Evolutionary conservation across 2,797 vertebrate genomes (phyloP).

Genomic region (Sebastes aleutianus): DNA sequence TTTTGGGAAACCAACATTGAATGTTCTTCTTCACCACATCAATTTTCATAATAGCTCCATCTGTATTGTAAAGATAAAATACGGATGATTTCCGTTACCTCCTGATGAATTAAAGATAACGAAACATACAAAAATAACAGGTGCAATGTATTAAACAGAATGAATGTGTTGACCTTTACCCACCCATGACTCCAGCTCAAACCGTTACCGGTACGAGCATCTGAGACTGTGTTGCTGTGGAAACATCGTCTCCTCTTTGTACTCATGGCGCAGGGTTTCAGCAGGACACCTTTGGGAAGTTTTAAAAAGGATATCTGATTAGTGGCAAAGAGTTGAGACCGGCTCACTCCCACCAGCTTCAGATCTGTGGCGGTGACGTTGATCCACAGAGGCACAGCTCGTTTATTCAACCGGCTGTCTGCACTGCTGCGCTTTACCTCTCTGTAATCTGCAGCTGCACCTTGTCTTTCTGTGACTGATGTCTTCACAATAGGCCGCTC

Average conservation of each 20-base stretch:
- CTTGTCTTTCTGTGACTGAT: background rate
- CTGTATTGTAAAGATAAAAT: background rate
- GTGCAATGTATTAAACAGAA: background rate
- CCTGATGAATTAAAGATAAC: background rate
- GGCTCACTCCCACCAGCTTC: conserved; percentile 10
- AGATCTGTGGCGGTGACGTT: conserved; percentile 20
- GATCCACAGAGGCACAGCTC: conserved; percentile 18
- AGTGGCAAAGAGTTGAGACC: conserved; percentile 13
- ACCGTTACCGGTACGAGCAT: background rate
- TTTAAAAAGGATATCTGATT: conserved; percentile 28
- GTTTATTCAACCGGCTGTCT: conserved; percentile 2
- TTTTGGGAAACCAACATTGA: background rate
- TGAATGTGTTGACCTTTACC: background rate
- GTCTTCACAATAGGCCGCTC: background rate
- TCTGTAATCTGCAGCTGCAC: background rate
- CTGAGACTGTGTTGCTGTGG: conserved; percentile 24
- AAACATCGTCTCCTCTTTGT: conserved; percentile 18
- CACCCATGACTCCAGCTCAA: background rate
- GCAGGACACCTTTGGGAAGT: conserved; percentile 2
- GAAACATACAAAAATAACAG: background rate
- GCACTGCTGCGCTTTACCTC: background rate
- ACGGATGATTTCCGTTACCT: background rate
- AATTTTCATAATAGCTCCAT: background rate
- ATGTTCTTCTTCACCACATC: background rate
- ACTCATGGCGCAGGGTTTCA: background rate